Evolutionary conservation across 2,888 invertebrate species (phyloP).

Genomic region (Melipona beecheii): DNA sequence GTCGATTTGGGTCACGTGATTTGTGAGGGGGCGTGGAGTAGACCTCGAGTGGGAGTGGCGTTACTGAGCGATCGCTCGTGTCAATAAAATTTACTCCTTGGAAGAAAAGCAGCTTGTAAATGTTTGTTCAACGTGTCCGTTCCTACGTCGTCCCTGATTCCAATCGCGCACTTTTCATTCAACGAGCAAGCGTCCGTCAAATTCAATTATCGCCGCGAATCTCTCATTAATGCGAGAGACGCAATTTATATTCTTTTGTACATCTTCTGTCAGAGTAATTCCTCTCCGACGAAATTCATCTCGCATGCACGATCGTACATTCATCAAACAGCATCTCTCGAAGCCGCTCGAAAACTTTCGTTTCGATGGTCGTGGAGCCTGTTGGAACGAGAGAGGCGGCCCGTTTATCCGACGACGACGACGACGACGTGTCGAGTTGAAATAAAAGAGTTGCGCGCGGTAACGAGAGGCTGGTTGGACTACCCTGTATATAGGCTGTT

Average conservation of each 20-base stretch:
- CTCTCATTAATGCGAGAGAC: background rate
- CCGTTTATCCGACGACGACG: background rate
- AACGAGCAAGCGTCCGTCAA: background rate
- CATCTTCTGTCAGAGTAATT: background rate
- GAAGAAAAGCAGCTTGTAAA: background rate
- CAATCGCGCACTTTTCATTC: background rate
- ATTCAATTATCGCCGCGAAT: background rate
- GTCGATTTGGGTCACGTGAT: no score
- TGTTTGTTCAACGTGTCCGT: background rate
- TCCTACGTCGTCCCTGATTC: background rate
- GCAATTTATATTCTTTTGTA: background rate
- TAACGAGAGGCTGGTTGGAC: background rate
- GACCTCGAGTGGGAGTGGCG: no score
- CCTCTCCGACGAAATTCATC: background rate
- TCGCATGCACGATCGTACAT: background rate
- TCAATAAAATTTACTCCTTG: no score
- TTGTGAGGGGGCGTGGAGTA: no score
- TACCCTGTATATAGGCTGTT: constrained; percentile 44
- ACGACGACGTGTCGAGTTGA: background rate
- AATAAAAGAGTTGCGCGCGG: background rate
- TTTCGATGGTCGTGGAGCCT: background rate
- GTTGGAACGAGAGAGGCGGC: background rate
- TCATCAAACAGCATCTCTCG: background rate
- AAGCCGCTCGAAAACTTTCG: background rate
- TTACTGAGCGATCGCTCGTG: no score